These are phyloP conservation scores for Sebastes diploproa DNA, from an alignment of 2,797 vertebrate genomes.

Conservation along the genomic window DNA sequence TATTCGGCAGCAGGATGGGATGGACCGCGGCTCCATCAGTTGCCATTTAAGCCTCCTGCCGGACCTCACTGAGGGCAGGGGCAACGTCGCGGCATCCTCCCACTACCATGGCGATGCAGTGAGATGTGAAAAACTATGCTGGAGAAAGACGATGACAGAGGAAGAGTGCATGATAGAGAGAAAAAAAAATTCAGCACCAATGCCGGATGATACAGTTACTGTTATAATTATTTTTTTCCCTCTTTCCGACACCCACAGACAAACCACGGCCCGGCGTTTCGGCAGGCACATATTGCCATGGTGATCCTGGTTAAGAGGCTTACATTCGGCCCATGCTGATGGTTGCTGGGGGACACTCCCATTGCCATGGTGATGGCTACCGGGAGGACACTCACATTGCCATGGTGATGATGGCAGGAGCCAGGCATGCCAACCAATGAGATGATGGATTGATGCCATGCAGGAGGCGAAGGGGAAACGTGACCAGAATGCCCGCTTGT, in stretches of 20 bases:
- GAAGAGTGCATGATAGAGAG: conserved; percentile 2
- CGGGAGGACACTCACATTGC: conserved; percentile 81
- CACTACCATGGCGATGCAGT: conserved; percentile 23
- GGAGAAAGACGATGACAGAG: conserved; percentile 5
- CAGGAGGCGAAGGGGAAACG: conserved; percentile 72
- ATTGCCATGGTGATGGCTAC: conserved; percentile 83
- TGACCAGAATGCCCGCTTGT: conserved; percentile 70
- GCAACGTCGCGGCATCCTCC: conserved; percentile 30
- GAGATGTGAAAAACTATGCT: conserved; percentile 40
- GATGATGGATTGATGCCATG: conserved; percentile 81
- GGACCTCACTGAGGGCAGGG: conserved; percentile 43
- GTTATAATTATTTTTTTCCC: not conserved
- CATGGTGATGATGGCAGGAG: conserved; percentile 83
- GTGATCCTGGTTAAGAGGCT: conserved; percentile 82
- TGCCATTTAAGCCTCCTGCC: conserved; percentile 64
- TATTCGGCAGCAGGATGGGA: conserved; percentile 37
- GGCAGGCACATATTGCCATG: conserved; percentile 74
- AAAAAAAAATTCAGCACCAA: conserved; percentile 10
- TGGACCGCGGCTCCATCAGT: conserved; percentile 37
- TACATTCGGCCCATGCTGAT: conserved; percentile 80
- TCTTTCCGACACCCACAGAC: conserved; percentile 27
- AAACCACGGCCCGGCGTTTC: conserved; percentile 50
- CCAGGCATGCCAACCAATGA: conserved; percentile 81
- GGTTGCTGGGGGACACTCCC: conserved; percentile 83
- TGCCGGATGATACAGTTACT: conserved; percentile 16